Evolutionary conservation across 2,797 vertebrate genomes (phyloP).

Genomic region (Prunella strophiata): DNA sequence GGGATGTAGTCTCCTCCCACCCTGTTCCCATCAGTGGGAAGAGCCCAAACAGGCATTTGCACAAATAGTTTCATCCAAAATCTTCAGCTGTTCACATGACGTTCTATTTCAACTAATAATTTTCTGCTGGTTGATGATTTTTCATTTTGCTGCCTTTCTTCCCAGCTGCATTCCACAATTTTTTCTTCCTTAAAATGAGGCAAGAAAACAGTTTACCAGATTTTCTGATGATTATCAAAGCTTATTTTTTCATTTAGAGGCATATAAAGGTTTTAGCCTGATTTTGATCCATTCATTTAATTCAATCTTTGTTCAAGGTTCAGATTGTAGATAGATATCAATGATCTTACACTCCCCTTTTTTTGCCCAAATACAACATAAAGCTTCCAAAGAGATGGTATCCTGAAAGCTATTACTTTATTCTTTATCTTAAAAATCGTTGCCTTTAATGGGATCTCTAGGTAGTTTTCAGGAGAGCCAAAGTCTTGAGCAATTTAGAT

Average conservation of each 20-base stretch:
- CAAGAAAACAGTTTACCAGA: background rate
- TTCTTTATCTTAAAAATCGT: background rate
- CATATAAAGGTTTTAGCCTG: background rate
- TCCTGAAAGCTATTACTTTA: background rate
- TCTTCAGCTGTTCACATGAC: background rate
- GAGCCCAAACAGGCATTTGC: background rate
- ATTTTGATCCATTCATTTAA: background rate
- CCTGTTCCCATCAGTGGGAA: background rate
- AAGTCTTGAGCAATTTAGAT: constrained; percentile 30
- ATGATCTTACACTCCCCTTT: background rate
- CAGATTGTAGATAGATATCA: background rate
- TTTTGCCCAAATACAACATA: background rate
- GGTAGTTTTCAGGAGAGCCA: background rate
- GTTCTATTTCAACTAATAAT: background rate
- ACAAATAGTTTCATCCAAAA: background rate
- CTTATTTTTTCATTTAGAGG: background rate
- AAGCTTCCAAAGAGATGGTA: background rate
- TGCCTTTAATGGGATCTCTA: background rate
- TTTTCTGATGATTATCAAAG: background rate
- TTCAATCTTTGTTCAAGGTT: background rate
- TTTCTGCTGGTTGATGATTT: background rate
- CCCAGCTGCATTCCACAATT: background rate
- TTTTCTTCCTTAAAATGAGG: background rate
- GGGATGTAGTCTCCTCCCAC: background rate
- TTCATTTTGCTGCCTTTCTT: background rate